phyloP scores from a whole-genome alignment of 2,797 vertebrate species.

The Lerista edwardsae region DNA sequence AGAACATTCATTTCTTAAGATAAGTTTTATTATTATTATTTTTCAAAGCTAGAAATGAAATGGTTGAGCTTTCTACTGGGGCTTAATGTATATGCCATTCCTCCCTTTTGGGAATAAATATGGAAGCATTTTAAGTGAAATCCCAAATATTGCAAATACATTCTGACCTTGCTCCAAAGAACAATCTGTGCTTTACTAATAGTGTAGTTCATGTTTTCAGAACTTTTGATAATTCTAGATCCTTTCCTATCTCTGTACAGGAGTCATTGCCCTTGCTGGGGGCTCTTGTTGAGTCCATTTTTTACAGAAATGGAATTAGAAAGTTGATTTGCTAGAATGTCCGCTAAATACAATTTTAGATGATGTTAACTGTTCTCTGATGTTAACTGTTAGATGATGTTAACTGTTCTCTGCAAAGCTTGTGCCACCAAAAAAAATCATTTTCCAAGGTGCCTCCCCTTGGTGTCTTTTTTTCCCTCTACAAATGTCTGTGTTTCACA shows the following conservation, averaged over 20 bases:
- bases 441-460: not conserved
- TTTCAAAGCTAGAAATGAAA: not conserved
- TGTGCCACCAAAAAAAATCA: not conserved
- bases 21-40: not conserved
- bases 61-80: not conserved
- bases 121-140: not conserved
- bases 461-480: not conserved
- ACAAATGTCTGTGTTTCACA: not conserved
- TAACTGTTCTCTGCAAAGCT: not conserved
- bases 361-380: not conserved
- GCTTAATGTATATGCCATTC: slow-evolving; percentile 4
- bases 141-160: slow-evolving; percentile 14
- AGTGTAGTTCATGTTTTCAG: not conserved
- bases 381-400: not conserved
- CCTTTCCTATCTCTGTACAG: not conserved
- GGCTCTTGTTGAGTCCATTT: not conserved
- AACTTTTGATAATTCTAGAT: not conserved
- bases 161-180: not conserved
- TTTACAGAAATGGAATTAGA: not conserved
- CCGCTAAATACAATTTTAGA: not conserved
- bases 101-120: not conserved
- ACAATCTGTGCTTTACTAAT: not conserved
- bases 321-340: not conserved
- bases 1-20: not conserved
- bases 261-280: not conserved